phyloP scores from a whole-genome alignment of 2,888 invertebrate species.

The Mimas tiliae region DNA sequence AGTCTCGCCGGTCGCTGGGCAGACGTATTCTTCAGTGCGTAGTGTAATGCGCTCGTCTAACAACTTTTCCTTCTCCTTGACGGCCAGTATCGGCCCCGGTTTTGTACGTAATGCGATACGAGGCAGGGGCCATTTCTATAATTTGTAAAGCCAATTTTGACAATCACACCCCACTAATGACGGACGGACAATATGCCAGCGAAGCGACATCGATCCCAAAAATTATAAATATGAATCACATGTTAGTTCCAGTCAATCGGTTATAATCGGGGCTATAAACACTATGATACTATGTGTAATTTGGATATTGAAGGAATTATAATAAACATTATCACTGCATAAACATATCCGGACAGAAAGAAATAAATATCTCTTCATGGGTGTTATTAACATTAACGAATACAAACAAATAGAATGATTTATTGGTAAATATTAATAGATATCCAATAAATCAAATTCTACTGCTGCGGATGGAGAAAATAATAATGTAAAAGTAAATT shows the following conservation, averaged over 20 bases:
- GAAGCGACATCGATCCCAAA: slow-evolving; percentile 67
- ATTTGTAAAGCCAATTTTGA: slow-evolving; percentile 81
- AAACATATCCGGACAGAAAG: slow-evolving; percentile 5
- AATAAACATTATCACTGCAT: slow-evolving; percentile 7
- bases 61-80: slow-evolving; percentile 95
- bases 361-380: slow-evolving; percentile 16
- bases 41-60: slow-evolving; percentile 95
- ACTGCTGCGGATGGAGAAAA: slow-evolving; percentile 46
- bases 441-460: slow-evolving; percentile 31
- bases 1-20: slow-evolving; percentile 93
- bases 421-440: slow-evolving; percentile 25
- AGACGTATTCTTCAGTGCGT: slow-evolving; percentile 94
- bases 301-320: not conserved
- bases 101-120: slow-evolving; percentile 95
- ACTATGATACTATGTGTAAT: not conserved
- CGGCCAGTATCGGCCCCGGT: slow-evolving; percentile 91
- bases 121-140: slow-evolving; percentile 88
- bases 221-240: slow-evolving; percentile 43
- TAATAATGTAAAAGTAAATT: not conserved
- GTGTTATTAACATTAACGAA: slow-evolving; percentile 25
- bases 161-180: slow-evolving; percentile 68
- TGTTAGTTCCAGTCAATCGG: slow-evolving; percentile 50
- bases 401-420: slow-evolving; percentile 24
- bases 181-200: slow-evolving; percentile 62
- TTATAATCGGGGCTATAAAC: slow-evolving; percentile 15